Base-by-base conservation (phyloP, 2,113 vertebrate species). In the Hippoglossus stenolepis region DNA sequence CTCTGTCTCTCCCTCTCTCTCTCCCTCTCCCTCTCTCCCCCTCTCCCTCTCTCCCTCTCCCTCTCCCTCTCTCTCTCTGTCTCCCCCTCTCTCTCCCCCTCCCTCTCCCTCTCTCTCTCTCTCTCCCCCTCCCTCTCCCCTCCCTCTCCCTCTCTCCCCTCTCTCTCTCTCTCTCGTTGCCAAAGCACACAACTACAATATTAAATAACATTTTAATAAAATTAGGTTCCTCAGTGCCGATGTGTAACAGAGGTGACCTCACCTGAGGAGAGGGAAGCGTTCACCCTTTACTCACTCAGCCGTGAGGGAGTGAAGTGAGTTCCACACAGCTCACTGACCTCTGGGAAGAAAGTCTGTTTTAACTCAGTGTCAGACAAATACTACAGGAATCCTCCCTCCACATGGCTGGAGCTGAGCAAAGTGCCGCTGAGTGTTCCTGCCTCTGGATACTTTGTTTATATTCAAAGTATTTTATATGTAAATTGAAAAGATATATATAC, bases 351-450 rank as follows among this genome's bases (percentile, higher is more conserved):
- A 20, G 68, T 77, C 79, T 76, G 73, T 76, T 85, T 85, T 61
- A 28, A 17, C 80, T 90, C 77, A 70, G 59, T 75, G 61, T 67
- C 65, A 85, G 49, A 76, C 74, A 67, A 61, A 82, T 47, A 64
- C 58, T 38, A 65, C 64, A 69, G 68, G 60, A 73, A 24, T 54
- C 73, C 69, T 82, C 53, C 31, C 67, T 54, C 66, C 18, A 2
- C 57, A 57, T 72, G 63, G 57, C 40, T 38, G 0, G 5, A 31
- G 28, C 28, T 5, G 28, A 31, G 28, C 28, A 31, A 7, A 31
- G 31, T 8, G 31, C 31, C 7, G 31, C 31, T 31, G 31, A 62
- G 13, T 14, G 31, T 45, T 59, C 14, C 23, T 10, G 80, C 28
- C 77, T 78, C 45, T 23, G 59, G 61, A 83, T 56, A 54, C 60